phyloP scores from a whole-genome alignment of 2,888 invertebrate species.

The Phalera bucephala region DNA sequence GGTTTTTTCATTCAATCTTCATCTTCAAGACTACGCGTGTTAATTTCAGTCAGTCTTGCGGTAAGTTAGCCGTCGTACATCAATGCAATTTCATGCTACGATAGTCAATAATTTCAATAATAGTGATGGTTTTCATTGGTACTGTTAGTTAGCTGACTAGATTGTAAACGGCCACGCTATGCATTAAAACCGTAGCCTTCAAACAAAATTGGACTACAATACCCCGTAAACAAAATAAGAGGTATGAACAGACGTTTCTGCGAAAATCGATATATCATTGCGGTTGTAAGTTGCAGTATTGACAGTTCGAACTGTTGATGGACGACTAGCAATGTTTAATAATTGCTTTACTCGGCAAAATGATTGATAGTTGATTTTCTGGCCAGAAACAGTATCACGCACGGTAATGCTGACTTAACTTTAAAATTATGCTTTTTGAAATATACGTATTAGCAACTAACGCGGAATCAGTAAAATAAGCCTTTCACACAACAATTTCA shows the following conservation, averaged over 20 bases:
- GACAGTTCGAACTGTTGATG: too few species aligned
- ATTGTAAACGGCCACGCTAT: conserved; percentile 9
- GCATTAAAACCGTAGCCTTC: not conserved
- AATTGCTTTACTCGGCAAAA: too few species aligned
- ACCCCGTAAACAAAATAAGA: conserved; percentile 7
- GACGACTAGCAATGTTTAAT: too few species aligned
- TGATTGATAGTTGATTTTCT: too few species aligned
- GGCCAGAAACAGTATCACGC: too few species aligned
- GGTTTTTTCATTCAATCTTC: too few species aligned
- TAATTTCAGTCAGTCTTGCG: conserved; percentile 18
- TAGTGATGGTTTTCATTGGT: conserved; percentile 15
- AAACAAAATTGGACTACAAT: not conserved
- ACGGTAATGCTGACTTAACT: too few species aligned
- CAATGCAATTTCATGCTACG: conserved; percentile 25
- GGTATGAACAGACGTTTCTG: conserved; percentile 13
- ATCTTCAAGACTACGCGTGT: not conserved
- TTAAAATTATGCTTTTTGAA: too few species aligned
- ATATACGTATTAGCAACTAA: too few species aligned
- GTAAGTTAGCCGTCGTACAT: conserved; percentile 13
- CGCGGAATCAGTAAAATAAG: too few species aligned
- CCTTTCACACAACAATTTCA: too few species aligned
- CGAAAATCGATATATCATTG: conserved; percentile 29
- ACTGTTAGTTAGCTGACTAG: conserved; percentile 24
- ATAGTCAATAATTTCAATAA: conserved; percentile 22
- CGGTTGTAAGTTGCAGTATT: conserved; percentile 20